Percentiles rank a stretch among this genome's conserved stretches.
phyloP scores from a whole-genome alignment of 2,113 vertebrate genomes.

The Poeciliopsis prolifica region DNA sequence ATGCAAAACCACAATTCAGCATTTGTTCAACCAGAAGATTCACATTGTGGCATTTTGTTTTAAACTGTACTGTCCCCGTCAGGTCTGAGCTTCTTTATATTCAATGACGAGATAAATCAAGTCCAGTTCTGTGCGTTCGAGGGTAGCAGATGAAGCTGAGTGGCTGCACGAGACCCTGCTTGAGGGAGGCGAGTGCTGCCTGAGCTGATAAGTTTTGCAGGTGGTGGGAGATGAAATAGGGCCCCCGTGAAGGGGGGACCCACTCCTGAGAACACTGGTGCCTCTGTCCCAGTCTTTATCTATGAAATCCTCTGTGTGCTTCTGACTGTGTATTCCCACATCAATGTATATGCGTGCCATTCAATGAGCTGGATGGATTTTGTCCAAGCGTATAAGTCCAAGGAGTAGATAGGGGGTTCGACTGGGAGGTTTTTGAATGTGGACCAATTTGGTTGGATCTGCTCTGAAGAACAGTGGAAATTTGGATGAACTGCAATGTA shows the following conservation, averaged over 20 bases:
- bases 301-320: constrained; percentile 46
- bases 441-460: constrained; percentile 16
- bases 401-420: constrained; percentile 25
- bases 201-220: constrained; percentile 61
- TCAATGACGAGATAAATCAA: constrained; percentile 10
- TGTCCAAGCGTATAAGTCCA: constrained; percentile 38
- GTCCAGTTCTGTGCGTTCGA: not conserved
- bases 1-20: constrained; percentile 6
- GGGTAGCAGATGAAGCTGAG: constrained; percentile 25
- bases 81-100: not conserved
- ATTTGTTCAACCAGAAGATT: constrained; percentile 11
- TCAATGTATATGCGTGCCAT: constrained; percentile 15
- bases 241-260: constrained; percentile 10
- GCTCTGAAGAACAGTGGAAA: constrained; percentile 30
- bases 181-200: constrained; percentile 41
- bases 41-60: constrained; percentile 2
- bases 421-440: constrained; percentile 28
- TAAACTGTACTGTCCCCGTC: not conserved
- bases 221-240: constrained; percentile 55
- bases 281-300: constrained; percentile 49
- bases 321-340: constrained; percentile 13
- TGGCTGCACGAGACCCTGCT: constrained; percentile 28
- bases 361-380: constrained; percentile 31
- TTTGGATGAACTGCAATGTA: constrained; percentile 16
- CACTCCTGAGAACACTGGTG: constrained; percentile 48